Evolutionary conservation across 2,888 invertebrate genomes (phyloP), one percentile per base, ranked within the genome.

Genomic region (Nemurella pictetii): DNA sequence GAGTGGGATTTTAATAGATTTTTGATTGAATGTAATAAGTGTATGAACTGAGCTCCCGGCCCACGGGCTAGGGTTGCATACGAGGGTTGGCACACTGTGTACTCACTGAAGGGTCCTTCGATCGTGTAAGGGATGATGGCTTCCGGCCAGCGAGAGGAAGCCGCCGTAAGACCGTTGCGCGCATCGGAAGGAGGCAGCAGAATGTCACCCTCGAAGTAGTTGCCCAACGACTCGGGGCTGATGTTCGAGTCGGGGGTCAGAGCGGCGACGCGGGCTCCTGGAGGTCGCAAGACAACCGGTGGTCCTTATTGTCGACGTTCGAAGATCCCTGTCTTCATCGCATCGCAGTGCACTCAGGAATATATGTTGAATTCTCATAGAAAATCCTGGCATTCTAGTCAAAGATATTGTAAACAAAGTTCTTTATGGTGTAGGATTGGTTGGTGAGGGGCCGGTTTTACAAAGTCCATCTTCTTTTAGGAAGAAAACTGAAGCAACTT

Each of bases 121-220:
- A 81, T 81, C 25, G 26, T 35, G 80, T 81, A 81, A 0, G 80
- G 75, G 20, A 85, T 82, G 28, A 81, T 75, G n/a, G 30, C 27
- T 0, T 32, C 74, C 20, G 85, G 84, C 28, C 75, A 28, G 0
- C 81, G 77, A 25, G 35, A 20, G 75, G 30, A 20, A 4, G 36
- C 26, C 20, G 72, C 12, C 30, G 29, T 25, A 5, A 72, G 74
- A 15, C 28, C 32, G 30, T 80, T 36, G 30, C 36, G 55, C 20
- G 9, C 72, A 20, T 78, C 20, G 20, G 20, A n/a, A 3, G 20
- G 25, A n/a, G 72, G 83, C 20, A 83, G 36, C 7, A 83, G 75
- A 28, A 83, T 72, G 85, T 86, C 86, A n/a, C 85, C 85, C 83
- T 85, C 85, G 32, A 84, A 78, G 74, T 85, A 85, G 27, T 77